Evolutionary conservation across 2,888 invertebrate species (phyloP).

Genomic region (Agrotis exclamationis): DNA sequence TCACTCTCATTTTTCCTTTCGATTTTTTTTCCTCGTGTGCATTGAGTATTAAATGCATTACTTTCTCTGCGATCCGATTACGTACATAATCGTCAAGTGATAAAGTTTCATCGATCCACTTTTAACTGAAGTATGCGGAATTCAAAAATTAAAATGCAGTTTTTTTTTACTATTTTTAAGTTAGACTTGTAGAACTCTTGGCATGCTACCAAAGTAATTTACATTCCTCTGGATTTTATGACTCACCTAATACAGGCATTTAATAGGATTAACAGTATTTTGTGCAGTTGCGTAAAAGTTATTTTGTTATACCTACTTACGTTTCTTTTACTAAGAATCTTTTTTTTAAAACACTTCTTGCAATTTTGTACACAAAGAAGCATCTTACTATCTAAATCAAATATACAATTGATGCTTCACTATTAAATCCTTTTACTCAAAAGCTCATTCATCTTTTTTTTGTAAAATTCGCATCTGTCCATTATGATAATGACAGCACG

Average conservation of each 20-base stretch:
- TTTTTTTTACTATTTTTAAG: constrained; percentile 48
- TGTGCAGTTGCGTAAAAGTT: neutral
- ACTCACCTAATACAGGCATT: neutral
- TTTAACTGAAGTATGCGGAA: constrained; percentile 72
- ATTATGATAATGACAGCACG: constrained; percentile 14
- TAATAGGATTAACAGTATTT: constrained; percentile 9
- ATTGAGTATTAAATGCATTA: constrained; percentile 81
- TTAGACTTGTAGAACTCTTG: constrained; percentile 39
- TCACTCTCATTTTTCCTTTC: constrained; percentile 86
- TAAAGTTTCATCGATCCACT: constrained; percentile 78
- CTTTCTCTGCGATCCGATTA: constrained; percentile 88
- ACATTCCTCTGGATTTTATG: constrained; percentile 27
- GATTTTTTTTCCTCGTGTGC: constrained; percentile 78
- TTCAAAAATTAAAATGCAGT: constrained; percentile 62
- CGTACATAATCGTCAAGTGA: constrained; percentile 74
- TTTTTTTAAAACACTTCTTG: neutral
- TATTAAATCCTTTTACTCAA: constrained; percentile 1
- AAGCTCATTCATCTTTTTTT: neutral
- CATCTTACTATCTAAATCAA: too few relatives aligned
- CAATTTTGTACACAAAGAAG: too few relatives aligned
- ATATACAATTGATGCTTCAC: neutral
- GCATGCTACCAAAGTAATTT: constrained; percentile 16
- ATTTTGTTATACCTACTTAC: neutral
- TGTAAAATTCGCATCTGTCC: neutral
- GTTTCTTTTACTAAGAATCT: neutral